Base-by-base conservation (phyloP, 1,140 invertebrate genomes). In the Pollicipes pollicipes region DNA sequence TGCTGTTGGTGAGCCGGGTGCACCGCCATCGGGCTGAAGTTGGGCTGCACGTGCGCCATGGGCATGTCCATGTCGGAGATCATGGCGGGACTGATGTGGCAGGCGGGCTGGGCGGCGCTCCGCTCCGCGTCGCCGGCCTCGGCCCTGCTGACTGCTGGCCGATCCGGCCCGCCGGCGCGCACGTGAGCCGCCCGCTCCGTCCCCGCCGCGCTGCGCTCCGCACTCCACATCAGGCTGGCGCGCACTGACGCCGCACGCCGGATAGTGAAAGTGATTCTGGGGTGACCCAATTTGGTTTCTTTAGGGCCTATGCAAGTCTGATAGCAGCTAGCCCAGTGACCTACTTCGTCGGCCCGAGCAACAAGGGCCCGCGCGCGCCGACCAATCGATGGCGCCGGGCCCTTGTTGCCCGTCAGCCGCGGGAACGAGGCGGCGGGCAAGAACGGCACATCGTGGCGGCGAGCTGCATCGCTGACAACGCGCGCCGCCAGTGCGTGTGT, bases 251-350 rank as follows among this genome's bases (percentile, higher is more conserved):
- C 45, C 45, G 45, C 24, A 58, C 64, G 64, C 10, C 64, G 64
- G 64, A 21, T 28, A 66, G 64, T 66, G 64, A 66, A 66, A 66
- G 64, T 66, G 64, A 66, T 66, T 66, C 64, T 8, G 64, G 8
- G 64, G 24, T 66, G 64, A 29, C 64, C 64, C 64, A 66, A 66
- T 66, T 66, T n/a, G 64, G 64, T 66, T 66, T 66, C 64, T 66
- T 66, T 66, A 66, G 27, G 28, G 64, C 64, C 64, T 24, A 66
- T 29, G 10, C 28, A 66, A 66, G 27, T 66, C 64, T 66, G 64
- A 66, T 66, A 66, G 64, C 64, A 24, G 64, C 64, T 66, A 66
- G 64, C 64, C 64, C 64, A 66, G 64, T 66, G 64, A 66, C 64
- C 64, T 29, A 66, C 64, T 66, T 66, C 27, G 27, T n/a, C 3